phyloP scores from a whole-genome alignment of 2,888 invertebrate species.

The Troides oblongomaculatus region DNA sequence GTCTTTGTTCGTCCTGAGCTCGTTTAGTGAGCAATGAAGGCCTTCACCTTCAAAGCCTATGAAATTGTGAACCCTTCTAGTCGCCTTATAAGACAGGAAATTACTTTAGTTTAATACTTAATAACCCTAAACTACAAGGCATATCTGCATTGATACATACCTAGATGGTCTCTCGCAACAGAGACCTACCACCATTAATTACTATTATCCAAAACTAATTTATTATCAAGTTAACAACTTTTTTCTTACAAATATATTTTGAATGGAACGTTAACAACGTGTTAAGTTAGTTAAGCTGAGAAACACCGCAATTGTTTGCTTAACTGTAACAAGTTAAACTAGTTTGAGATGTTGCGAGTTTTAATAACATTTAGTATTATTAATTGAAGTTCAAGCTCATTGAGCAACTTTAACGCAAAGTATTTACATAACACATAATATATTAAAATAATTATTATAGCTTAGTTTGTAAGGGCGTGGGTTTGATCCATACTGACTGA shows the following conservation, averaged over 20 bases:
- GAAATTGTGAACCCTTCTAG: too few relatives aligned
- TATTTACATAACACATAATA: not conserved
- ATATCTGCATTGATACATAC: too few relatives aligned
- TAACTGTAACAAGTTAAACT: conserved; percentile 20
- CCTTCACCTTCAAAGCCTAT: too few relatives aligned
- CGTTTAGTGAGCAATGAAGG: too few relatives aligned
- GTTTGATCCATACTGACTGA: too few relatives aligned
- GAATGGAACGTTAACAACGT: not conserved
- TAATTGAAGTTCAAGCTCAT: not conserved
- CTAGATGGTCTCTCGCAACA: too few relatives aligned
- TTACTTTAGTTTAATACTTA: too few relatives aligned
- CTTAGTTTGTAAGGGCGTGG: too few relatives aligned
- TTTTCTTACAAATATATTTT: not conserved
- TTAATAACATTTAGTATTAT: not conserved
- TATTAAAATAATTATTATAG: not conserved
- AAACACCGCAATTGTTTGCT: conserved; percentile 18
- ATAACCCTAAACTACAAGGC: too few relatives aligned
- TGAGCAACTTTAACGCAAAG: not conserved
- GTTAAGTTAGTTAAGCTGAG: not conserved
- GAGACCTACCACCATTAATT: too few relatives aligned
- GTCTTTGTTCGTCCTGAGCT: too few relatives aligned
- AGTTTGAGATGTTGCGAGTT: conserved; percentile 16
- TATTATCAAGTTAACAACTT: not conserved
- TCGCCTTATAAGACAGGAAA: too few relatives aligned
- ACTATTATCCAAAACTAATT: not conserved